phyloP scores from a whole-genome alignment of 2,113 vertebrate genomes.

The Oncorhynchus keta region DNA sequence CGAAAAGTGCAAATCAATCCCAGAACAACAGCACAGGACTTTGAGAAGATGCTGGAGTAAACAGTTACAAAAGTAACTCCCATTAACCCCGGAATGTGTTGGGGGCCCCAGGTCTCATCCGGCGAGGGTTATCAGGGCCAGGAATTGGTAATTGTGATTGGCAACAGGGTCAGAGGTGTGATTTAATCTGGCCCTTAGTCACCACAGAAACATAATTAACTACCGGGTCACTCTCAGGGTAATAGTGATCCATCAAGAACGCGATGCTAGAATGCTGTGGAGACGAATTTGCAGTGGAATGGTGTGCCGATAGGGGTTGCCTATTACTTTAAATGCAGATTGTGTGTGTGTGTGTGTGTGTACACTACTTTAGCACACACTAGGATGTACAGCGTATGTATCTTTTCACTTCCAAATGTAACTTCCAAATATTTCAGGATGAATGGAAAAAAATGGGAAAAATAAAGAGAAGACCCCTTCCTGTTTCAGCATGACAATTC shows the following conservation, averaged over 20 bases:
- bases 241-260: conserved; percentile 70
- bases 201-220: conserved; percentile 70
- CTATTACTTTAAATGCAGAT: neutral
- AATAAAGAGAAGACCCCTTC: no score
- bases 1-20: no score
- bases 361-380: neutral
- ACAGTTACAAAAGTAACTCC: conserved; percentile 13
- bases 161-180: conserved; percentile 68
- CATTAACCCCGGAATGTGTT: conserved; percentile 71
- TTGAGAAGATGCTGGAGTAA: no score
- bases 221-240: conserved; percentile 63
- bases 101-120: conserved; percentile 53
- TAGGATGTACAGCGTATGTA: neutral
- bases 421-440: no score
- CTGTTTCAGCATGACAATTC: no score
- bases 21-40: no score
- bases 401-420: neutral
- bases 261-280: neutral
- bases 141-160: conserved; percentile 68
- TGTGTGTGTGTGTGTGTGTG: conserved; percentile 7
- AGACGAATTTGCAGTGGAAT: neutral
- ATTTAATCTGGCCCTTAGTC: conserved; percentile 72
- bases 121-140: conserved; percentile 59
- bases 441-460: neutral
- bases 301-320: neutral